Evolutionary conservation across 2,888 invertebrate genomes (phyloP), one percentile per base, ranked within the genome.

Genomic region (Drosophila siamana): DNA sequence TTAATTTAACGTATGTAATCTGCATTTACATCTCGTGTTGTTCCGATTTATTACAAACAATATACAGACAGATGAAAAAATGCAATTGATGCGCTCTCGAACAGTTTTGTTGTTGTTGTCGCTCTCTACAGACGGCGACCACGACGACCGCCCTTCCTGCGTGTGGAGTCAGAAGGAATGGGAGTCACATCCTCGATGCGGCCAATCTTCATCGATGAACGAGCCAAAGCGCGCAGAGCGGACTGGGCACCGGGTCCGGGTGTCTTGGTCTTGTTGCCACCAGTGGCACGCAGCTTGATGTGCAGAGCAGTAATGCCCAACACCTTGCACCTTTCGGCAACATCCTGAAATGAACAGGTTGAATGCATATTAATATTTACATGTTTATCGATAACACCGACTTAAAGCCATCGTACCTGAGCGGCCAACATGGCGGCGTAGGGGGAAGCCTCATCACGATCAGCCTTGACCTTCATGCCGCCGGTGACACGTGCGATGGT

Each of bases 391-490:
- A 40, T 36, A 13, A 15, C 15, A 15, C n/a, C n/a, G 33, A n/a
- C 11, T 19, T 3, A 19, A 19, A 19, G 19, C n/a, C n/a, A 24
- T 8, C 81, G 90, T 93, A 97, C 97, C 94, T 99, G 99, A 83
- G 99, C 99, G 88, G 99, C 99, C 94, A 99, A 98, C 99, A 99
- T 99, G 95, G 99, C 99, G 91, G 99, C 99, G 92, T 99, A 99
- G 44, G 99, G 99, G 50, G 99, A 99, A 80, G 99, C 98, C 93
- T 99, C 99, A 93, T 99, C 99, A 94, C 99, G 96, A 94, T 99
- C 99, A 88, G 99, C 99, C 93, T 99, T 99, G 52, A 99, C 99
- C 94, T 99, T 99, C 99, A 99, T 99, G 69, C 98, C 98, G 90
- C 98, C 98, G 85, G 99, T 99, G 60, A 99, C 97, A 91, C 99